Base-by-base conservation (phyloP, 2,113 vertebrate genomes). In the Prionailurus bengalensis region DNA sequence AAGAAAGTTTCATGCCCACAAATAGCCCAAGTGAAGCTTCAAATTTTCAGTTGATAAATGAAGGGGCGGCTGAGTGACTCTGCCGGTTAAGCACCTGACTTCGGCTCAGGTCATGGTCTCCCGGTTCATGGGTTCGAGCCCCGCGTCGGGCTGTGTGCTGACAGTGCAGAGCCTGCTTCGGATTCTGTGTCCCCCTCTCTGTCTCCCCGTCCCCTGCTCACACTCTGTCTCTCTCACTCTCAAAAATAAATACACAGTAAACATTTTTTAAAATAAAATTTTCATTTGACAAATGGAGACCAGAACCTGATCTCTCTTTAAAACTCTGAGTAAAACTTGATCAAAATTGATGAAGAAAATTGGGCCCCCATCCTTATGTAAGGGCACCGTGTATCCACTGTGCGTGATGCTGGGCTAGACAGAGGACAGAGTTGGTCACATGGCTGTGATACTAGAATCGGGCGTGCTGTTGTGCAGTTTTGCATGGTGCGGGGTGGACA, bases 41-140 rank as follows among this genome's bases (percentile, higher is more conserved):
- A 86, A 80, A 68, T 88, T 90, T 51, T 87, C 76, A 61, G 53
- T 73, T 96, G 92, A 97, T 36, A 95, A 91, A 95, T 92, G 79
- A 87, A 94, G 74, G 21, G 58, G 58, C 21, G 7, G 7, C 58
- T 61, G 58, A 61, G 21, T 61, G 7, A 61, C 21, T 61, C 21
- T 9, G 21, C 1, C 8, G 58, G 7, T 23, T 61, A 23, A 61
- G 58, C 58, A 61, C 21, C 58, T 61, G 58, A 61, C 58, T 61
- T 61, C 21, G 2, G 58, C 58, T 19, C 58, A 61, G 58, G 58
- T 61, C 58, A 61, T 61, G 58, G 21, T 61, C 58, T 61, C 58
- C 7, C 1, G 21, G 21, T 61, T 61, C 23, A 8, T 19, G 58
- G 21, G 58, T 58, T 58, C 2, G 58, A 58, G 58, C 17, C 19